Conservation (phyloP, 2,113 vertebrate species). For the Montifringilla adamsi region DNA sequence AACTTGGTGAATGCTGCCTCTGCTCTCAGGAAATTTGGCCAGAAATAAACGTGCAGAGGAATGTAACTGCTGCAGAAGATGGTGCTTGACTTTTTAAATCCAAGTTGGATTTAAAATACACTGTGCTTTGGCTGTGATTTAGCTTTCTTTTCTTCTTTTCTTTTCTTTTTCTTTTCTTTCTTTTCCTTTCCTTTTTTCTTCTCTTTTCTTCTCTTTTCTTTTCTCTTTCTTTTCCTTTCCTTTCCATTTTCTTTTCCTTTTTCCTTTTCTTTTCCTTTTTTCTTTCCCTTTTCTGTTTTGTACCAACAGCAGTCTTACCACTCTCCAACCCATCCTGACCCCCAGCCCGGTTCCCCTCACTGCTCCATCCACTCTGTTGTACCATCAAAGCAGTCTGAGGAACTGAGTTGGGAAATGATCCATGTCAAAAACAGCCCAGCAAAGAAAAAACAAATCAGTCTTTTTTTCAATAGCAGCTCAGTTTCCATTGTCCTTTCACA, state of each 20-base stretch:
- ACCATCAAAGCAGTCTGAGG: neutral
- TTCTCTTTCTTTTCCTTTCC: neutral
- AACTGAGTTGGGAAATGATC: neutral
- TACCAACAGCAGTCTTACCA: neutral
- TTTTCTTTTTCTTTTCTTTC: too few relatives aligned
- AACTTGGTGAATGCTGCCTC: neutral
- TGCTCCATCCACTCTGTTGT: neutral
- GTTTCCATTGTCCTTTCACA: conserved; percentile 23
- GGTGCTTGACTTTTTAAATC: conserved; percentile 1
- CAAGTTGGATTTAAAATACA: neutral
- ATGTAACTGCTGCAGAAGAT: neutral
- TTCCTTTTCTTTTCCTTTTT: fast-evolving
- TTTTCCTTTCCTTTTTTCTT: too few relatives aligned
- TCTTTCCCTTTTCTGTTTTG: conserved; percentile 11
- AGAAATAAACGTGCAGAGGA: neutral
- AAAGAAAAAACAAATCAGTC: neutral
- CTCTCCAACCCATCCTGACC: neutral
- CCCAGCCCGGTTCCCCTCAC: neutral
- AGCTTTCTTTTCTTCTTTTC: neutral
- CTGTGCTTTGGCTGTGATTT: neutral
- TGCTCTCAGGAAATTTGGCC: conserved; percentile 29
- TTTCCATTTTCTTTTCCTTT: neutral
- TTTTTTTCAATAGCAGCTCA: neutral
- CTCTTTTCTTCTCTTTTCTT: too few relatives aligned
- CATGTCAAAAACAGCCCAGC: neutral